Evolutionary conservation across 64 coral and sea anemone species (phyloP).

Genomic region (Montipora cactus): DNA sequence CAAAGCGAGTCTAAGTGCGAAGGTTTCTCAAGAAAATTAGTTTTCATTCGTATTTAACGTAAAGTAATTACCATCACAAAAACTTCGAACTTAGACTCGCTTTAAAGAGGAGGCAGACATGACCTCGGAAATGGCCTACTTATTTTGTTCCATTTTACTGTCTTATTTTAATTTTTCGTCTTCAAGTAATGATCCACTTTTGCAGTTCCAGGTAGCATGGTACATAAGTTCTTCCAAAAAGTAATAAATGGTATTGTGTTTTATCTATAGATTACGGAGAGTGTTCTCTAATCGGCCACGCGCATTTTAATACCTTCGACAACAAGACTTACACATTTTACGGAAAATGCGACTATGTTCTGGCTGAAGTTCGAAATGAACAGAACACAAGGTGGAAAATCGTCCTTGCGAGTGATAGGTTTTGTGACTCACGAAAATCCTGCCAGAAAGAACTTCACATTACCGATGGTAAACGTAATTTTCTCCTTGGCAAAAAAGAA

Average conservation of each 20-base stretch:
- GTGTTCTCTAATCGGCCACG: constrained; percentile 13
- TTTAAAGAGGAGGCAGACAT: too few relatives aligned
- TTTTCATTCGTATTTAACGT: too few relatives aligned
- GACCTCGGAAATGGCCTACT: too few relatives aligned
- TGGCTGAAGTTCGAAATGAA: neutral
- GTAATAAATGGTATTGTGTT: neutral
- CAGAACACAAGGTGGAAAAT: neutral
- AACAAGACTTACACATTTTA: constrained; percentile 15
- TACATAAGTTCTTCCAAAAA: too few relatives aligned
- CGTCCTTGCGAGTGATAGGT: neutral
- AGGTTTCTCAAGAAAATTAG: too few relatives aligned
- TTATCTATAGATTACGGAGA: constrained; percentile 6
- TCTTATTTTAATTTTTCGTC: too few relatives aligned
- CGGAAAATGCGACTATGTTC: constrained; percentile 6
- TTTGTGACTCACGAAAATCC: neutral
- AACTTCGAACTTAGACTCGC: too few relatives aligned
- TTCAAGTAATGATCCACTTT: too few relatives aligned
- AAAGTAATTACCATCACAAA: too few relatives aligned
- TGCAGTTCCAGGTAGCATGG: too few relatives aligned
- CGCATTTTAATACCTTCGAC: constrained; percentile 28
- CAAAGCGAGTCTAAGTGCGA: too few relatives aligned
- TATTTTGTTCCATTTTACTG: too few relatives aligned
- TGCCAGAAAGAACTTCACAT: neutral
- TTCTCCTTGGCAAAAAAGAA: neutral
- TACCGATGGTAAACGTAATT: neutral